A percentile compares a stretch with the other conserved stretches of the same genome.
phyloP scores from a whole-genome alignment of 2,113 vertebrate species.

The Geococcyx californianus region DNA sequence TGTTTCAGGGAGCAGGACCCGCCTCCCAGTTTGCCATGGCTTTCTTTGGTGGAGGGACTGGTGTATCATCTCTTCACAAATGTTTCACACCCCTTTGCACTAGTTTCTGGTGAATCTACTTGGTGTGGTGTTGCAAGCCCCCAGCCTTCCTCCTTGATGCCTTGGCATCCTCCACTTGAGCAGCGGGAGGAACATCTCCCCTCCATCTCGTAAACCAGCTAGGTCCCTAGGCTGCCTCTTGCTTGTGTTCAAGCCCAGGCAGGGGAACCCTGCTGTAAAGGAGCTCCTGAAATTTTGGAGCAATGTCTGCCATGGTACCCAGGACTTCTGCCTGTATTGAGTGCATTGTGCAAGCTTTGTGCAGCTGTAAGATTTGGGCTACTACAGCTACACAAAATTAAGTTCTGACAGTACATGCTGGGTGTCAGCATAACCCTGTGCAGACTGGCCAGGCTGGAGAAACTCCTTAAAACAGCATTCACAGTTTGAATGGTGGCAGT shows the following conservation, averaged over 20 bases:
- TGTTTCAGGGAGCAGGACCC: background rate
- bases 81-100: background rate
- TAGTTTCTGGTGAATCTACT: background rate
- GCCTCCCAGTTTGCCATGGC: background rate
- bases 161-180: background rate
- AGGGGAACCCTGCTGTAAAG: background rate
- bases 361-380: background rate
- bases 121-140: background rate
- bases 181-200: background rate
- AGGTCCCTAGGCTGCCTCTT: background rate
- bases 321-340: background rate
- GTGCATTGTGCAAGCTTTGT: background rate
- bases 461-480: background rate
- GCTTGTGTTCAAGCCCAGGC: background rate
- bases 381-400: background rate
- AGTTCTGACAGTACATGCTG: background rate
- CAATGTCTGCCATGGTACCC: background rate
- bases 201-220: background rate
- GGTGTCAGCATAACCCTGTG: background rate
- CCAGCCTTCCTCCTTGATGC: background rate
- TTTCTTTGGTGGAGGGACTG: background rate
- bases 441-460: background rate
- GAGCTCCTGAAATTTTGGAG: background rate
- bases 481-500: background rate
- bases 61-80: accelerated